A percentile compares a stretch with the other conserved stretches of the same genome.
These are phyloP conservation scores for Vandiemenella viatica DNA, from an alignment of 2,888 invertebrate genomes.

Conservation along the genomic window DNA sequence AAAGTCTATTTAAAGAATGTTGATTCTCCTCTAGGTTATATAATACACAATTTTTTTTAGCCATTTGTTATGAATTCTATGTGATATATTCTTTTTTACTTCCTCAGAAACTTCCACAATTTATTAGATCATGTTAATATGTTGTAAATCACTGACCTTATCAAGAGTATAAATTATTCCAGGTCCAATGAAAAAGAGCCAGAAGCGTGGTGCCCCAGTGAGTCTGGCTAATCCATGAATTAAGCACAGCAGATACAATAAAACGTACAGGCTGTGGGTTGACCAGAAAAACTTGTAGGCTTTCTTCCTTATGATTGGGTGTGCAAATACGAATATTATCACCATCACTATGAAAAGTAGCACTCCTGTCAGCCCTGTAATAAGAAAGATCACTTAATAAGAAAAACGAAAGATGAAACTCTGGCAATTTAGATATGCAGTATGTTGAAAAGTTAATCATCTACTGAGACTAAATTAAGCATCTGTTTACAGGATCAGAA, in stretches of 20 bases:
- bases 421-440: constrained; percentile 1
- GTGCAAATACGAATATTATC: constrained; percentile 92
- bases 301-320: constrained; percentile 78
- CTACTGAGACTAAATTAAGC: no score
- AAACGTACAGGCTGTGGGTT: constrained; percentile 77
- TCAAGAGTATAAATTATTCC: constrained; percentile 80
- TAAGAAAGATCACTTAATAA: constrained; percentile 5
- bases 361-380: constrained; percentile 69
- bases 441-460: no score
- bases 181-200: constrained; percentile 86
- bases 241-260: constrained; percentile 69
- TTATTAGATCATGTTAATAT: no score
- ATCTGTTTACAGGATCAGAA: no score
- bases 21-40: no score
- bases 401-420: constrained; percentile 4
- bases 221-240: constrained; percentile 83
- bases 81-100: no score
- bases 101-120: no score
- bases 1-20: no score
- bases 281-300: constrained; percentile 94
- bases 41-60: no score
- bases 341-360: constrained; percentile 80
- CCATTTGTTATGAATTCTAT: no score
- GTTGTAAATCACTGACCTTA: constrained; percentile 59
- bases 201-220: constrained; percentile 82